A percentile compares a stretch with the other conserved stretches of the same genome.
Conservation (phyloP, 2,888 invertebrate genomes). For the Drosophila setosimentum region DNA sequence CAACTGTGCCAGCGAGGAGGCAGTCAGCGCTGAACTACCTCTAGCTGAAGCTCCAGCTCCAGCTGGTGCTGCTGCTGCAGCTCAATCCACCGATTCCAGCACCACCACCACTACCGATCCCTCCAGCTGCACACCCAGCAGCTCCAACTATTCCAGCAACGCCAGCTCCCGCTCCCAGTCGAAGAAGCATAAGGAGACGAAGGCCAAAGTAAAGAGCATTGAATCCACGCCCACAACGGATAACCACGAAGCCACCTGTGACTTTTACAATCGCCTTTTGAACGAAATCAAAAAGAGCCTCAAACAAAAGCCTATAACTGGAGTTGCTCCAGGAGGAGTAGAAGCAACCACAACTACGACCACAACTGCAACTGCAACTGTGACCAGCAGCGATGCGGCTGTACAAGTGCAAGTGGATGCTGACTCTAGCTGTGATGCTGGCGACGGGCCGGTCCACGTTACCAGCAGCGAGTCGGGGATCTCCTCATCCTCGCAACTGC, state of each 20-base stretch:
- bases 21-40: constrained; percentile 76
- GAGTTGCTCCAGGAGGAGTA: constrained; percentile 15
- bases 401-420: constrained; percentile 31
- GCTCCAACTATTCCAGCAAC: constrained; percentile 79
- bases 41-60: constrained; percentile 37
- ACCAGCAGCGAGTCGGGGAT: constrained; percentile 27
- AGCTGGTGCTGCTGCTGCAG: constrained; percentile 10
- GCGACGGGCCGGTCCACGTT: constrained; percentile 32
- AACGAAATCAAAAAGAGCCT: constrained; percentile 84
- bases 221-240: constrained; percentile 60
- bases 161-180: constrained; percentile 81
- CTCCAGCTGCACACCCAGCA: constrained; percentile 63
- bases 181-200: constrained; percentile 65
- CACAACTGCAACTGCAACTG: constrained; percentile 11
- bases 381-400: constrained; percentile 29
- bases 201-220: constrained; percentile 30
- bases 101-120: constrained; percentile 62
- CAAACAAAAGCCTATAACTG: constrained; percentile 68
- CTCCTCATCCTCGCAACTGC: constrained; percentile 49
- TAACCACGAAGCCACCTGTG: constrained; percentile 82
- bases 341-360: not conserved
- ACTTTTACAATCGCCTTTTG: constrained; percentile 84
- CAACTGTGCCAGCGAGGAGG: constrained; percentile 83
- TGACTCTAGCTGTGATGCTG: constrained; percentile 67
- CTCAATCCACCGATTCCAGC: constrained; percentile 34